Evolutionary conservation across 2,797 vertebrate species (phyloP), one percentile per base, ranked within the genome.

Genomic region (Mus caroli): DNA sequence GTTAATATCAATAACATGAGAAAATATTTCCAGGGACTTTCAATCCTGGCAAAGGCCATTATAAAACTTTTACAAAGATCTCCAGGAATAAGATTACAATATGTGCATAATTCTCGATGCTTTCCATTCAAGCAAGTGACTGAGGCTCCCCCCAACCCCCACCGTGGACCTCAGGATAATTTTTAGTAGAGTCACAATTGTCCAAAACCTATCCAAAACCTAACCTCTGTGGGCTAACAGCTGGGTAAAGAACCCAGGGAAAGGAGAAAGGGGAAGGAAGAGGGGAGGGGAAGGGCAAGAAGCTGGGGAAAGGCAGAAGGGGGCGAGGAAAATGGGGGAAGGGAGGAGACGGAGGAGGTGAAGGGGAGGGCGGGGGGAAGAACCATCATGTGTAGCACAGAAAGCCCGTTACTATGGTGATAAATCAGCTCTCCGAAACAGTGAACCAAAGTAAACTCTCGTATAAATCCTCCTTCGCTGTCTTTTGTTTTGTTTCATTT

Each of bases 1-100:
- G 3, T 14, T 80, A 67, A 46, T 87, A 69, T 19, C n/a, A 77
- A 11, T 46, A 58, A 80, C 60, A 37, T 58, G 50, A 40, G 77
- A 82, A 77, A 87, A 79, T 46, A 79, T 79, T 94, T 92, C 67
- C 64, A 13, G 26, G 40, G 9, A 6, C 46, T 91, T 92, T 46
- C 31, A 5, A 22, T 64, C 84, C 78, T 60, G 79, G 46, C 17
- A 86, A 80, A 50, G 43, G 76, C 2, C n/a, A 62, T 76, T 14
- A 80, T 19, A 52, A 62, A 54, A 77, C 26, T 91, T 77, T 85
- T 13, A 24, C 50, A 75, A 67, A 76, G 75, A n/a, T 37, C 50
- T 58, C 43, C 12, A 15, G 24, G n/a, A 78, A 85, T 26, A 64
- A 3, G 87, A 80, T 7, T 58, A 14, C 43, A 82, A 62, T 52